Conservation (phyloP, 2,888 invertebrate genomes). For the Calliphora vomitoria region DNA sequence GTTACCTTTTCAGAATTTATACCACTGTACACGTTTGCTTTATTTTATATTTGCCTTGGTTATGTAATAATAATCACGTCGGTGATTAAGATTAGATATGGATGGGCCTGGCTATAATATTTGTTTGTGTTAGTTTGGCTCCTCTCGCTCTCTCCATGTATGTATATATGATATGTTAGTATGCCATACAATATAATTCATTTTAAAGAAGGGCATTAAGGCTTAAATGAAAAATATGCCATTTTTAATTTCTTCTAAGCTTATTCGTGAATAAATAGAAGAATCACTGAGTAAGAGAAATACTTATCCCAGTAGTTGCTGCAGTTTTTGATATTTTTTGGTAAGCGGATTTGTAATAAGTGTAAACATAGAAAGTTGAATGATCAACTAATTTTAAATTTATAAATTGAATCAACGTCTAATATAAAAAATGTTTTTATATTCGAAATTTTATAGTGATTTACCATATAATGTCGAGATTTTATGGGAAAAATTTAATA, state of each 20-base stretch:
- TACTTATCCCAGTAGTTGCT: too few relatives aligned
- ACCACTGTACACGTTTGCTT: constrained; percentile 14
- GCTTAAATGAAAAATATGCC: constrained; percentile 51
- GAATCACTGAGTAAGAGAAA: background rate
- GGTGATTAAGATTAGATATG: constrained; percentile 71
- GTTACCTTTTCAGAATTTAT: too few relatives aligned
- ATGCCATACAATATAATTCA: constrained; percentile 49
- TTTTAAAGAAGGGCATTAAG: constrained; percentile 69
- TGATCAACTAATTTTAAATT: too few relatives aligned
- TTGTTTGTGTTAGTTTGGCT: constrained; percentile 34
- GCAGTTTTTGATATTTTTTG: too few relatives aligned
- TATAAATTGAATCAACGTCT: too few relatives aligned
- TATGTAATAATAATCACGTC: constrained; percentile 64
- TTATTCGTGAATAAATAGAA: background rate
- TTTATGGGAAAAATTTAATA: too few relatives aligned
- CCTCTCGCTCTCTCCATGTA: background rate
- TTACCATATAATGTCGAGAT: too few relatives aligned
- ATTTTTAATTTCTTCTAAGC: constrained; percentile 48
- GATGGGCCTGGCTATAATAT: constrained; percentile 32
- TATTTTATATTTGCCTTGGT: constrained; percentile 35
- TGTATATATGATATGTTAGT: constrained; percentile 9
- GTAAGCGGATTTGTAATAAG: too few relatives aligned
- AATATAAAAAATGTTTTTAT: too few relatives aligned
- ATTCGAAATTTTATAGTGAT: too few relatives aligned
- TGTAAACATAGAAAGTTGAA: too few relatives aligned